Evolutionary conservation across 2,888 invertebrate genomes (phyloP), one percentile per base, ranked within the genome.

Genomic region (Oeneis ivallda): DNA sequence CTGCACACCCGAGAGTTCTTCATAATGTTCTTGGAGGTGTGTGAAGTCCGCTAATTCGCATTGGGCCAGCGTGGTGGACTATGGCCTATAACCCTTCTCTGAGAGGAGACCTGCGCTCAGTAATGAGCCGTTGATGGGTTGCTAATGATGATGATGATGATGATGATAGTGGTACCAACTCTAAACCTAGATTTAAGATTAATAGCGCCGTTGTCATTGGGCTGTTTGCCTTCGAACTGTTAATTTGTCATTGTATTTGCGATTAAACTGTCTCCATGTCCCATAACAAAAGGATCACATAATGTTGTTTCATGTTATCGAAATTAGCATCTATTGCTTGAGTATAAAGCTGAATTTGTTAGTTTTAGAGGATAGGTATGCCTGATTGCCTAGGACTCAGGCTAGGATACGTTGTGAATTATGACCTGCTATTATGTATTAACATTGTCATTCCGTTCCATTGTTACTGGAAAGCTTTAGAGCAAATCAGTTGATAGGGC

Each of bases 381-480:
- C 15, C 26, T 26, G n/a, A n/a, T n/a, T n/a, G 26, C 26, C 26
- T 26, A 26, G 26, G 26, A 4, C 26, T 5, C 13, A 13, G 37
- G 13, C n/a, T 32, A 49, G 37, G 8, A n/a, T 41, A n/a, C 56
- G 59, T 81, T 82, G 82, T 81, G 81, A 81, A 77, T 85, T 82
- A 84, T 77, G 79, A 73, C 79, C 70, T 71, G 74, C 76, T 76
- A 76, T 85, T 84, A 84, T 76, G 75, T 76, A 76, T 85, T 84
- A 84, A 77, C 75, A 66, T 37, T 69, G 74, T 69, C 69, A 62
- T 70, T 72, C 70, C 68, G 62, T 72, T 70, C 70, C 66, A 58
- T 54, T 57, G 47, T 54, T 41, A 62, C 47, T 4, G 34, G 47
- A 62, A 59, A 64, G 43, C 19, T 43, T 43, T 41, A 7, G 8